Conservation (phyloP, 2,797 vertebrate species). For the Pteropus rufus region DNA sequence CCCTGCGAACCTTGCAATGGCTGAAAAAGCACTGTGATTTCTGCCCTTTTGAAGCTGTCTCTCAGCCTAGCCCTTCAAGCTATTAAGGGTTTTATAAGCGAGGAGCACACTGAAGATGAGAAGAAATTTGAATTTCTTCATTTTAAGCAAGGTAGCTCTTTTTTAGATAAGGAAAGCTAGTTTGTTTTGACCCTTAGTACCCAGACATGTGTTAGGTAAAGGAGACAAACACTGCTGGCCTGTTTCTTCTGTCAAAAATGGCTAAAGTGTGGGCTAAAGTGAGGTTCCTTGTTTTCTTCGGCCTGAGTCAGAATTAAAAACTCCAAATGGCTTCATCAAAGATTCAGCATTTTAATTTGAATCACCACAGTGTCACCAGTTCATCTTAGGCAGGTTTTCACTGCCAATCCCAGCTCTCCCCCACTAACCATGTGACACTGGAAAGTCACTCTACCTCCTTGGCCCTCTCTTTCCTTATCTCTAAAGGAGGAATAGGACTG, state of each 20-base stretch:
- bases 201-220: not conserved
- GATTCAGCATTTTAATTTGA: not conserved
- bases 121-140: not conserved
- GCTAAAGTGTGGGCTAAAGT: not conserved
- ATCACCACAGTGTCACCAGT: not conserved
- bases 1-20: slow-evolving; percentile 51
- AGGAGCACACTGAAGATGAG: not conserved
- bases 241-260: not conserved
- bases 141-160: slow-evolving; percentile 43
- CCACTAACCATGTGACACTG: not conserved
- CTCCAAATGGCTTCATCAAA: not conserved
- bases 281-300: not conserved
- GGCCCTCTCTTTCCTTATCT: slow-evolving; percentile 22
- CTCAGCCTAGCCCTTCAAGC: not conserved
- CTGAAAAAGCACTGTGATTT: not conserved
- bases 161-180: not conserved
- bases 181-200: not conserved
- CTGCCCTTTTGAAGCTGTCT: slow-evolving; percentile 1
- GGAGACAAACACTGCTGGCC: not conserved
- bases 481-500: not conserved
- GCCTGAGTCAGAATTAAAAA: not conserved
- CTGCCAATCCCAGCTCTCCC: not conserved
- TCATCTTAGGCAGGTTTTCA: not conserved
- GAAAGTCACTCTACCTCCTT: not conserved
- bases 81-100: not conserved